Percentiles rank a stretch among this genome's conserved stretches.
Conservation (phyloP, 2,797 vertebrate species). For the Falco novaeseelandiae region DNA sequence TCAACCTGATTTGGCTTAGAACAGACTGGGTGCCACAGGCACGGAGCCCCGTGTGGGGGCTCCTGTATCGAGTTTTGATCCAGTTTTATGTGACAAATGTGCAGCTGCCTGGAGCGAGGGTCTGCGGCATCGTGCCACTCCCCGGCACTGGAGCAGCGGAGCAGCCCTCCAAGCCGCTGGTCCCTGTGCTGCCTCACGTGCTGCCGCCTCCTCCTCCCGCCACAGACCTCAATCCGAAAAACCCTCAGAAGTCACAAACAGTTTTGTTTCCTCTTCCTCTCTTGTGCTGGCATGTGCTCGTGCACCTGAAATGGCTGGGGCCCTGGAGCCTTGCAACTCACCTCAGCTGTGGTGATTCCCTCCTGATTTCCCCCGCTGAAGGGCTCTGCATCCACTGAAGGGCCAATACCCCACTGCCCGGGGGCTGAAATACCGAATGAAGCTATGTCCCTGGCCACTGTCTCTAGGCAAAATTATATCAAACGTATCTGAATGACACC, state of each 20-base stretch:
- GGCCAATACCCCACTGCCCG: too few species aligned
- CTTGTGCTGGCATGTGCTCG: background rate
- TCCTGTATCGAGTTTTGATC: accelerated
- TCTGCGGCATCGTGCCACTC: accelerated
- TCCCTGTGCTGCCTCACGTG: background rate
- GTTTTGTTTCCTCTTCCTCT: background rate
- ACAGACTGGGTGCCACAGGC: background rate
- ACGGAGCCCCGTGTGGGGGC: background rate
- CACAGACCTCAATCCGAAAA: background rate
- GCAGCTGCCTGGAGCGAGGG: background rate
- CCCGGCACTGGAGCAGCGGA: accelerated
- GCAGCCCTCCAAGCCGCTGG: background rate
- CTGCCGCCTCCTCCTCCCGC: background rate
- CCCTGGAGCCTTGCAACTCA: background rate
- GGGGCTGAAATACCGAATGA: background rate
- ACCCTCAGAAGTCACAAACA: background rate
- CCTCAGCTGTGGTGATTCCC: background rate
- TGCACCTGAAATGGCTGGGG: background rate
- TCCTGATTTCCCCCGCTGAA: background rate
- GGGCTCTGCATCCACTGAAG: too few species aligned
- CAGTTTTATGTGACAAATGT: background rate
- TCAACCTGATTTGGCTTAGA: background rate
- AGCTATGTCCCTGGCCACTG: background rate
- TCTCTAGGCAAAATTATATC: background rate
- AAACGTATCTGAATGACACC: background rate